Conservation (phyloP, 2,888 invertebrate genomes). For the Cancer borealis region DNA sequence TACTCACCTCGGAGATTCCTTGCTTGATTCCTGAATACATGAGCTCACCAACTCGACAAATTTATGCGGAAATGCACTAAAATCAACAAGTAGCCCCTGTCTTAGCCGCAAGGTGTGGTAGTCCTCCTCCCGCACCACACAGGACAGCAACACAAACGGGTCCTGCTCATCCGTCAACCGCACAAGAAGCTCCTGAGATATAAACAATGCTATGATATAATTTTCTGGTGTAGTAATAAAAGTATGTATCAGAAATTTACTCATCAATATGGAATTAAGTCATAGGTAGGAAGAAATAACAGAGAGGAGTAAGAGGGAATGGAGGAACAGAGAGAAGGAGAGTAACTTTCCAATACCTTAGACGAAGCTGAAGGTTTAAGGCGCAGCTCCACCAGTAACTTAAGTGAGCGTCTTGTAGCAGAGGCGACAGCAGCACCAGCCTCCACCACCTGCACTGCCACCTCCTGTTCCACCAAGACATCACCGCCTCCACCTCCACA, state of each 20-base stretch:
- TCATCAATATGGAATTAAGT: not conserved
- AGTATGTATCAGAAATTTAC: not conserved
- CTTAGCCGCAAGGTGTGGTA: slow-evolving; percentile 65
- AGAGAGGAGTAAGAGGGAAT: too few species aligned
- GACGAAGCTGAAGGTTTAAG: slow-evolving; percentile 45
- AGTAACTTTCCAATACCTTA: slow-evolving; percentile 41
- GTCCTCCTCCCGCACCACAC: slow-evolving; percentile 71
- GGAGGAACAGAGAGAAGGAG: too few species aligned
- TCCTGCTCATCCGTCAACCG: slow-evolving; percentile 72
- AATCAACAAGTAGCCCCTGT: slow-evolving; percentile 76
- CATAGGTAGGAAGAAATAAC: not conserved
- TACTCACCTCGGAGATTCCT: slow-evolving; percentile 67
- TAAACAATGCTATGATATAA: not conserved
- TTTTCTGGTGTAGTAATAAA: not conserved
- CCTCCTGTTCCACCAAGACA: slow-evolving; percentile 50
- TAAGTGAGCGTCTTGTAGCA: slow-evolving; percentile 53
- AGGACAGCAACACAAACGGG: slow-evolving; percentile 67
- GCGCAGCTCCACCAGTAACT: slow-evolving; percentile 53
- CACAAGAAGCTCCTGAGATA: slow-evolving; percentile 67
- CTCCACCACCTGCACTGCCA: slow-evolving; percentile 51
- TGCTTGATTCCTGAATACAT: slow-evolving; percentile 61
- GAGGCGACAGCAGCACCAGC: slow-evolving; percentile 53
- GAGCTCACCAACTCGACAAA: slow-evolving; percentile 70
- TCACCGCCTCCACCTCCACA: slow-evolving; percentile 31
- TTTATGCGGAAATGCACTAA: slow-evolving; percentile 71